Percentiles rank a stretch among this genome's conserved stretches.
Evolutionary conservation across 2,888 invertebrate species (phyloP).

Genomic region (Nomada ruficornis): DNA sequence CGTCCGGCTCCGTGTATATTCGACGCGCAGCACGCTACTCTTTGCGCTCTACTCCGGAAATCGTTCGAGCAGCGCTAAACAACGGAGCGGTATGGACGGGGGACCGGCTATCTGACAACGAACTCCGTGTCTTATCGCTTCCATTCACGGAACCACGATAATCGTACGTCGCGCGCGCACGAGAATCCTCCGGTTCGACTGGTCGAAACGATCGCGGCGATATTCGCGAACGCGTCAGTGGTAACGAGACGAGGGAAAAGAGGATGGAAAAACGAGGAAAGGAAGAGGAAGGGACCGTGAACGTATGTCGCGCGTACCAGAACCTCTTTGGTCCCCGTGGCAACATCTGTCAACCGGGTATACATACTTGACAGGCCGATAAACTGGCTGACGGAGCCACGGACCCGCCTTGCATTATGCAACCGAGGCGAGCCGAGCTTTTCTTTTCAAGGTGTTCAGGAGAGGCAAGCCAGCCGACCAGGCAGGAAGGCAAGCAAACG

Average conservation of each 20-base stretch:
- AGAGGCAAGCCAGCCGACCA: slow-evolving; percentile 20
- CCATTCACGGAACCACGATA: slow-evolving; percentile 41
- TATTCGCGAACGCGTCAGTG: slow-evolving; percentile 9
- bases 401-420: slow-evolving; percentile 73
- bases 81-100: slow-evolving; percentile 40
- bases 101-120: slow-evolving; percentile 31
- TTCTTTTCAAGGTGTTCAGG: slow-evolving; percentile 61
- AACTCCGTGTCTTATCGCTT: slow-evolving; percentile 42
- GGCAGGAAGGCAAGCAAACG: slow-evolving; percentile 17
- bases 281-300: slow-evolving; percentile 36
- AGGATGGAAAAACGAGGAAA: background rate
- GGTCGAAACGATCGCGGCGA: background rate
- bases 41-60: slow-evolving; percentile 27
- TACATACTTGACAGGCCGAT: slow-evolving; percentile 70
- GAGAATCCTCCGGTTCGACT: slow-evolving; percentile 12
- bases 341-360: slow-evolving; percentile 73
- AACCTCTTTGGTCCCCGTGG: slow-evolving; percentile 55
- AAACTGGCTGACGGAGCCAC: slow-evolving; percentile 72
- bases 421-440: slow-evolving; percentile 65
- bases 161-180: slow-evolving; percentile 28
- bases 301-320: slow-evolving; percentile 54
- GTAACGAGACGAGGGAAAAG: slow-evolving; percentile 1
- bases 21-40: background rate
- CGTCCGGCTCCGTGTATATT: slow-evolving; percentile 17
- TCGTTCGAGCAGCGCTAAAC: slow-evolving; percentile 29